Evolutionary conservation across 1,140 invertebrate species (phyloP).

Genomic region (Thaumetopoea pityocampa): DNA sequence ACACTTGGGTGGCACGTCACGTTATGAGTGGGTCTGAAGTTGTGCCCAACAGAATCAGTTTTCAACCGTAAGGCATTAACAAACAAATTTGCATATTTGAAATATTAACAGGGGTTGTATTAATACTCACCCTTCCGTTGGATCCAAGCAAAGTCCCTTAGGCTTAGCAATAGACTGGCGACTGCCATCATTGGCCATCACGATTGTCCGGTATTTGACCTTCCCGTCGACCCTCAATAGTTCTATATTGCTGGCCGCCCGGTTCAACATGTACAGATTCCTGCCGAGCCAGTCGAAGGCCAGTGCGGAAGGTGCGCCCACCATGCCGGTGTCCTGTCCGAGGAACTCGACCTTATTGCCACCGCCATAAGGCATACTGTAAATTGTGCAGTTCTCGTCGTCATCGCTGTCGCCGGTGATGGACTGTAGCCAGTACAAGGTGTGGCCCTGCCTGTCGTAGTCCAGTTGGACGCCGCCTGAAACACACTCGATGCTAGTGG

Average conservation of each 20-base stretch:
- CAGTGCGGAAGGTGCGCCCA: slow-evolving; percentile 93
- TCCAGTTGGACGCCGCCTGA: slow-evolving; percentile 88
- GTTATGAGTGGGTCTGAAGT: no score
- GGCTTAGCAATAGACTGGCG: slow-evolving; percentile 91
- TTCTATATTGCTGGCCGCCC: slow-evolving; percentile 94
- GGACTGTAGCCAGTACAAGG: slow-evolving; percentile 90
- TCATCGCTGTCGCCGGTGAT: slow-evolving; percentile 82
- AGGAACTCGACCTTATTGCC: slow-evolving; percentile 93
- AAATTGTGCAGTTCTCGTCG: slow-evolving; percentile 89
- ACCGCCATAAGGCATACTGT: slow-evolving; percentile 88
- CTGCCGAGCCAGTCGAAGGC: slow-evolving; percentile 97
- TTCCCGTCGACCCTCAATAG: slow-evolving; percentile 92
- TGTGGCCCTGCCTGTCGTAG: slow-evolving; percentile 90
- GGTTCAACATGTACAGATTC: slow-evolving; percentile 96
- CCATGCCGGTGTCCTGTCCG: slow-evolving; percentile 85
- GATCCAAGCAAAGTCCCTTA: slow-evolving; percentile 92
- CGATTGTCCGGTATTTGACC: slow-evolving; percentile 88
- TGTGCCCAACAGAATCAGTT: no score
- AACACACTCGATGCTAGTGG: background rate
- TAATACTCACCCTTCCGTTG: slow-evolving; percentile 85
- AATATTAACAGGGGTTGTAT: no score
- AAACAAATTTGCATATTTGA: no score
- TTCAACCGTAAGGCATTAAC: no score
- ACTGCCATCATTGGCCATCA: slow-evolving; percentile 94
- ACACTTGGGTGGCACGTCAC: no score